Percentiles rank a stretch among this genome's conserved stretches.
phyloP scores from a whole-genome alignment of 2,113 vertebrate genomes.

The Aldabrachelys gigantea region DNA sequence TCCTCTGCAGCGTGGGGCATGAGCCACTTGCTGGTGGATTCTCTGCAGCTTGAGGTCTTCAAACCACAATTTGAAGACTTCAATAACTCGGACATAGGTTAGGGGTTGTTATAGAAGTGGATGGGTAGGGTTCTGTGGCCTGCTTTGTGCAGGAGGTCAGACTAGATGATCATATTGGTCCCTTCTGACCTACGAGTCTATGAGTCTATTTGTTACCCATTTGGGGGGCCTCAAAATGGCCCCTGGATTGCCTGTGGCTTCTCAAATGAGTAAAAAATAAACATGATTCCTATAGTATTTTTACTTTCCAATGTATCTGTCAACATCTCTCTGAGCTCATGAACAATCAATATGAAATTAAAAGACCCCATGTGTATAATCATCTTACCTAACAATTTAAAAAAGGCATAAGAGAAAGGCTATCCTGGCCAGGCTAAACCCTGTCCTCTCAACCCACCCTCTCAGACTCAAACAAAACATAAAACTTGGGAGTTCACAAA shows the following conservation, averaged over 20 bases:
- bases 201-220: background rate
- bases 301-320: background rate
- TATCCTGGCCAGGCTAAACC: background rate
- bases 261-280: background rate
- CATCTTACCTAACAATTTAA: background rate
- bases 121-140: too few relatives aligned
- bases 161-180: too few relatives aligned
- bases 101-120: too few relatives aligned
- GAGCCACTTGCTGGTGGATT: too few relatives aligned
- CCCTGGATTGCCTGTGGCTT: background rate
- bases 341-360: background rate
- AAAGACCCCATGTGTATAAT: background rate
- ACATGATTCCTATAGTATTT: background rate
- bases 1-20: too few relatives aligned
- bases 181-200: too few relatives aligned
- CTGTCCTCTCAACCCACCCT: rapidly evolving
- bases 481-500: constrained; percentile 5
- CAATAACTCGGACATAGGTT: too few relatives aligned
- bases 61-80: too few relatives aligned
- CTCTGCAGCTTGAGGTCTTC: too few relatives aligned
- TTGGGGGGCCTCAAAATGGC: background rate
- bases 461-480: background rate
- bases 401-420: background rate
- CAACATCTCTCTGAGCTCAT: background rate
- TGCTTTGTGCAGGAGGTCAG: too few relatives aligned